A percentile compares a stretch with the other conserved stretches of the same genome.
Evolutionary conservation across 2,113 vertebrate species (phyloP).

Genomic region (Bagarius yarrelli): DNA sequence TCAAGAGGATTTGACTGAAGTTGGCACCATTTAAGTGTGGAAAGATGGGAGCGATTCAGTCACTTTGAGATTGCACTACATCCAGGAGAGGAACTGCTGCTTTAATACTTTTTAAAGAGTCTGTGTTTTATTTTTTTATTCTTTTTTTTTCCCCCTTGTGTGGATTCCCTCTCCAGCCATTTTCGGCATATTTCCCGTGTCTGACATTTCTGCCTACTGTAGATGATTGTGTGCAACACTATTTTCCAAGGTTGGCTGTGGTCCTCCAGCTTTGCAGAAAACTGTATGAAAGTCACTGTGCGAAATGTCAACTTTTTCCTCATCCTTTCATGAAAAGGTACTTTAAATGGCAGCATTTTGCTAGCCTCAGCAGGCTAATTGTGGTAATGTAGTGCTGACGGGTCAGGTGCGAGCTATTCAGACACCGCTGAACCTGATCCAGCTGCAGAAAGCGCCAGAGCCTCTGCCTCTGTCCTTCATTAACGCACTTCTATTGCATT

Average conservation of each 20-base stretch:
- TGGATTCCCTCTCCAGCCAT: slow-evolving; percentile 44
- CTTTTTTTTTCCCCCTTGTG: slow-evolving; percentile 3
- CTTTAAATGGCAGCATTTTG: slow-evolving; percentile 57
- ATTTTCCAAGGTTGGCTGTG: slow-evolving; percentile 53
- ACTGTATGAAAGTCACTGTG: slow-evolving; percentile 54
- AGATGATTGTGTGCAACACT: slow-evolving; percentile 57
- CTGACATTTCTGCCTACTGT: slow-evolving; percentile 58
- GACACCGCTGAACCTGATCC: slow-evolving; percentile 49
- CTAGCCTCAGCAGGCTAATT: slow-evolving; percentile 58
- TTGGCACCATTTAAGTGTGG: slow-evolving; percentile 30
- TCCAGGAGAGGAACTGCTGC: slow-evolving; percentile 50
- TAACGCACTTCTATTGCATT: slow-evolving; percentile 25
- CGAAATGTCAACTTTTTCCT: slow-evolving; percentile 52
- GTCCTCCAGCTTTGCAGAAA: slow-evolving; percentile 50
- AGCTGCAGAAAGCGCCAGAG: slow-evolving; percentile 25
- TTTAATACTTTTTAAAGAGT: slow-evolving; percentile 53
- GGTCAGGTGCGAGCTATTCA: slow-evolving; percentile 53
- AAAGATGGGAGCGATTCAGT: slow-evolving; percentile 43
- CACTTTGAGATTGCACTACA: slow-evolving; percentile 39
- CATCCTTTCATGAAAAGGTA: slow-evolving; percentile 48
- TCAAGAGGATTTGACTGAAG: slow-evolving; percentile 31
- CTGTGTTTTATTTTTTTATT: slow-evolving; percentile 10
- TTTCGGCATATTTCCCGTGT: slow-evolving; percentile 42
- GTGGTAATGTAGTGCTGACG: slow-evolving; percentile 57
- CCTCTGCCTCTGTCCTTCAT: slow-evolving; percentile 25